A percentile compares a stretch with the other conserved stretches of the same genome.
Evolutionary conservation across 2,113 vertebrate species (phyloP).

Genomic region (Megaceryle maxima): DNA sequence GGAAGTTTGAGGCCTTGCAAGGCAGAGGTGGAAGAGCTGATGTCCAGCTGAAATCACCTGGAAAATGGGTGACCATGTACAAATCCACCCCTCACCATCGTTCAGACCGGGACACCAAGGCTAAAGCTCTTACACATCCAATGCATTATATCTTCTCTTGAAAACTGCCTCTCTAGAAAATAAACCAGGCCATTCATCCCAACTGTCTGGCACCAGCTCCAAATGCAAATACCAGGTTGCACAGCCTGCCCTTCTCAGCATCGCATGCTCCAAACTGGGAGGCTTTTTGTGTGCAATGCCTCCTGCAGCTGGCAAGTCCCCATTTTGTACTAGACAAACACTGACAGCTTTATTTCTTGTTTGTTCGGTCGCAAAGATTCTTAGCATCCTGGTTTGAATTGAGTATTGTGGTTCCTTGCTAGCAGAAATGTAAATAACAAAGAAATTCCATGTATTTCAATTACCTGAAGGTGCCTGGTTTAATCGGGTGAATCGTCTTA

Average conservation of each 20-base stretch:
- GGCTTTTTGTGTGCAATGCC: slow-evolving; percentile 11
- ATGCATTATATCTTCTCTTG: not conserved
- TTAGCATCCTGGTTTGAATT: slow-evolving; percentile 43
- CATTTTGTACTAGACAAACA: slow-evolving; percentile 51
- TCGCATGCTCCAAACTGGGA: not conserved
- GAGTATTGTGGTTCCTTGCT: slow-evolving; percentile 35
- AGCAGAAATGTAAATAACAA: slow-evolving; percentile 63
- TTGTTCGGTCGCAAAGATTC: slow-evolving; percentile 20
- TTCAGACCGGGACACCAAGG: not conserved
- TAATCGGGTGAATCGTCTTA: slow-evolving; percentile 64
- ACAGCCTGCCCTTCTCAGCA: not conserved
- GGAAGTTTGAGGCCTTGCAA: not conserved
- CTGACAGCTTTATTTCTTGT: slow-evolving; percentile 59
- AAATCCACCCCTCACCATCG: not conserved
- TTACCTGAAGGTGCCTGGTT: slow-evolving; percentile 56
- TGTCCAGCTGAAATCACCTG: not conserved
- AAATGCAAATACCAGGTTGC: slow-evolving; percentile 8
- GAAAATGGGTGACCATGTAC: rapidly evolving
- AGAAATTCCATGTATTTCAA: slow-evolving; percentile 67
- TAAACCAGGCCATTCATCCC: slow-evolving; percentile 10
- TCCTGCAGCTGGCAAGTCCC: slow-evolving; percentile 8
- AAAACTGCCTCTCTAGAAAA: slow-evolving; percentile 23
- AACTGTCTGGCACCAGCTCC: not conserved
- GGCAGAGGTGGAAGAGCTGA: not conserved
- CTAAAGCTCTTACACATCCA: not conserved